These are phyloP conservation scores for Liposcelis brunnea DNA, from an alignment of 2,888 invertebrate genomes.

Conservation along the genomic window DNA sequence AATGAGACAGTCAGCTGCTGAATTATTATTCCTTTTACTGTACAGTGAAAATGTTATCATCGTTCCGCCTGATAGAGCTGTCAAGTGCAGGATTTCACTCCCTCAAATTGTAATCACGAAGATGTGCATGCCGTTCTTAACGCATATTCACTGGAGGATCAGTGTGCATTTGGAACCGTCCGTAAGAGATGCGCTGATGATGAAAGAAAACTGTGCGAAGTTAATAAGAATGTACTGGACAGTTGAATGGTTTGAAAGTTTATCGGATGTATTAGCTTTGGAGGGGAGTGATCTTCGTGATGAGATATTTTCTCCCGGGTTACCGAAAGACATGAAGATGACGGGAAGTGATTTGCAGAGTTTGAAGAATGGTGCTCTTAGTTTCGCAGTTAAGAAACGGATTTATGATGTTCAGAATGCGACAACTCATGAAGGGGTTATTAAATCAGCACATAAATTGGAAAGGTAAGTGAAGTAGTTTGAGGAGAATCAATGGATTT, in stretches of 20 bases:
- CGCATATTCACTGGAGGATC: not conserved
- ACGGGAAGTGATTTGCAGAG: not conserved
- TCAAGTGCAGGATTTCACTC: not conserved
- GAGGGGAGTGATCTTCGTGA: not conserved
- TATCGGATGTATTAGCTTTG: not conserved
- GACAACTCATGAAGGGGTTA: not conserved
- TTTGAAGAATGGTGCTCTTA: not conserved
- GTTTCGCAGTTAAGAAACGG: not conserved
- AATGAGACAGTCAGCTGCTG: not conserved
- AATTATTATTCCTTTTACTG: not conserved
- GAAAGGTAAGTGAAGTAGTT: not conserved
- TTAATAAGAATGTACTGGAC: slow-evolving; percentile 3
- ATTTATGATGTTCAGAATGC: not conserved
- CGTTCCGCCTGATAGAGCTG: not conserved
- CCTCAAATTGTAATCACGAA: not conserved
- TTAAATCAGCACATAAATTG: not conserved
- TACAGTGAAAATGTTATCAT: not conserved
- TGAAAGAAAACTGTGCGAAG: not conserved
- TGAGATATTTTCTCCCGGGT: slow-evolving; percentile 1
- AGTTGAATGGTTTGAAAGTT: not conserved
- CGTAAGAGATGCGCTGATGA: not conserved
- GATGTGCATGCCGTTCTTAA: not conserved
- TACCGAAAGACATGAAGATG: not conserved
- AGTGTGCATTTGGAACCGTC: not conserved
- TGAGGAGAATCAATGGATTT: not conserved